Conservation (phyloP, 2,113 vertebrate species). For the Phoenicopterus ruber region DNA sequence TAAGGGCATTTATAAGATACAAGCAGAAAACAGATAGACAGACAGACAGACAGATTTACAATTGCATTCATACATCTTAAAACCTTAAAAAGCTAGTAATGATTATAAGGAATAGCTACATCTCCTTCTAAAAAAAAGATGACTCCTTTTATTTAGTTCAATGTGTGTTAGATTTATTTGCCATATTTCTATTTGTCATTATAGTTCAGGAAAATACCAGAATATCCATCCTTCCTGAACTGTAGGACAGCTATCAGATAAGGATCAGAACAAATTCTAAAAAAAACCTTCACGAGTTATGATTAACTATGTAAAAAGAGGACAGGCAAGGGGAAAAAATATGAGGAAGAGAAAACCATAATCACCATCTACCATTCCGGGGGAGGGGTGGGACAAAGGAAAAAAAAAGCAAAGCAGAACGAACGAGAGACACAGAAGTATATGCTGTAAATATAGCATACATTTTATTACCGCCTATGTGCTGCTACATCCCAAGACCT, state of each 20-base stretch:
- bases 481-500: slow-evolving; percentile 56
- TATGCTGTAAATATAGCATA: slow-evolving; percentile 31
- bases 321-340: neutral
- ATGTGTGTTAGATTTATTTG: neutral
- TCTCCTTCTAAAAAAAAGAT: neutral
- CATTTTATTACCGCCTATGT: slow-evolving; percentile 34
- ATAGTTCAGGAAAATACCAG: slow-evolving; percentile 23
- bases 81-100: neutral
- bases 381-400: neutral
- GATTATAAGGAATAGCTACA: neutral
- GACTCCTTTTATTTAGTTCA: neutral
- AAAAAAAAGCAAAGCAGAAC: neutral
- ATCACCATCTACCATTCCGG: neutral
- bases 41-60: neutral
- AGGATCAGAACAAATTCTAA: slow-evolving; percentile 44
- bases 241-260: slow-evolving; percentile 18
- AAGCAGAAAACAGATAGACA: neutral
- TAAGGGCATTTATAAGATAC: neutral
- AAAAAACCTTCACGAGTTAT: neutral
- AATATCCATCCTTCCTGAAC: slow-evolving; percentile 7
- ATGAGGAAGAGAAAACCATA: neutral
- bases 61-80: neutral
- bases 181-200: neutral
- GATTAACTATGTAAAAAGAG: slow-evolving; percentile 50
- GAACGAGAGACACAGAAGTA: neutral